phyloP scores from a whole-genome alignment of 2,888 invertebrate genomes.

The Harpagoxenus sublaevis region DNA sequence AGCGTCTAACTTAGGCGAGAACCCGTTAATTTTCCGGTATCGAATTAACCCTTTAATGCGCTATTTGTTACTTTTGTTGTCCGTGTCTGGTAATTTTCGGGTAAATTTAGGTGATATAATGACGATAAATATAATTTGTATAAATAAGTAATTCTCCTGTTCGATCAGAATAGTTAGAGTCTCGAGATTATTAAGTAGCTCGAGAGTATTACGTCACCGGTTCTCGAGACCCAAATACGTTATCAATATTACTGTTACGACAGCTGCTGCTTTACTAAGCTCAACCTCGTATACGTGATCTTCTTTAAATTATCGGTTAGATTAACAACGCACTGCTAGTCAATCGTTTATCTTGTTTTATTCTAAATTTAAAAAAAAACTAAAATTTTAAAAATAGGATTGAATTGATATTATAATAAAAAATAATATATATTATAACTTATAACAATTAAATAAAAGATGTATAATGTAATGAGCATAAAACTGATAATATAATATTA shows the following conservation, averaged over 20 bases:
- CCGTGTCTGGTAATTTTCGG: too few relatives aligned
- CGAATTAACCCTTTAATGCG: slow-evolving; percentile 26
- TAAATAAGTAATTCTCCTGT: neutral
- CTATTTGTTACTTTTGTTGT: neutral
- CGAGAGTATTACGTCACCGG: slow-evolving; percentile 52
- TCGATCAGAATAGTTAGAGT: neutral
- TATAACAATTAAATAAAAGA: neutral
- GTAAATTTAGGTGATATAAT: neutral
- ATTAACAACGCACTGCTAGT: slow-evolving; percentile 50
- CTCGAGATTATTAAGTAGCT: neutral
- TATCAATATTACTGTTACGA: slow-evolving; percentile 67
- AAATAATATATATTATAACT: neutral
- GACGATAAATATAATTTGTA: neutral
- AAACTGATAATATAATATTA: neutral
- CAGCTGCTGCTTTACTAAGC: slow-evolving; percentile 61
- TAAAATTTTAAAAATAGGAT: neutral
- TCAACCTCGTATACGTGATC: slow-evolving; percentile 60
- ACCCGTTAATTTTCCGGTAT: slow-evolving; percentile 53
- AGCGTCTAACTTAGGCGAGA: slow-evolving; percentile 61
- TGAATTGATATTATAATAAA: neutral
- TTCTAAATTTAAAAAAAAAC: neutral
- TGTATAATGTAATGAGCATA: neutral
- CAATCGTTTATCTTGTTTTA: neutral
- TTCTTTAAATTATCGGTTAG: slow-evolving; percentile 49
- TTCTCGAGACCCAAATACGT: slow-evolving; percentile 65